Base-by-base conservation (phyloP, 2,888 invertebrate species). In the Eurytoma californica region DNA sequence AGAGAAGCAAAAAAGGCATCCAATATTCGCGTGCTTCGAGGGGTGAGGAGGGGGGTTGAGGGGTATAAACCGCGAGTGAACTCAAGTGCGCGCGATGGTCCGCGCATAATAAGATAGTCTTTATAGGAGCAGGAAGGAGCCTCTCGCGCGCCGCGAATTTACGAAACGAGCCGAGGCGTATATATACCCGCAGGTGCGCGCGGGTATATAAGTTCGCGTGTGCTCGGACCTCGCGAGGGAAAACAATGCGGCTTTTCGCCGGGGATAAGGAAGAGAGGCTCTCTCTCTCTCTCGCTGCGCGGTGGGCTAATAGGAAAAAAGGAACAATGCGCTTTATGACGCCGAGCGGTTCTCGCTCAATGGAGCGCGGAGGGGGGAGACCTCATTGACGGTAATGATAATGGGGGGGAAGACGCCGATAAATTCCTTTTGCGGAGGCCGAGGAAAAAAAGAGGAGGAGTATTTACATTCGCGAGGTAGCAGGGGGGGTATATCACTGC, bases 101-200 rank as follows among this genome's bases (percentile, higher is more conserved):
- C 70, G 76, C 82, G 83, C 82, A 83, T 84, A 83, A 84, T 83
- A 84, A 83, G 84, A 83, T 83, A 83, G 82, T 65, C 82, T 65
- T 39, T 73, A 72, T 80, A 77, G 63, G 67, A 72, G 69, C 73
- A 61, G 47, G 73, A 53, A 61, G 28, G 39, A 68, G 55, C 24
- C n/a, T 9, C 39, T 18, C 60, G 47, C 30, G 49, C 49, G 77
- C 72, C 49, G 77, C 72, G 68, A 74, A 66, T 74, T 74, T 74
- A 74, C 66, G 73, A 74, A 74, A 74, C 49, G 70, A 30, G 39
- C 5, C 20, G 28, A 39, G 39, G 39, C 39, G 39, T 9, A 9
- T 39, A 39, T 9, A 9, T 39, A 39, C 39, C 39, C 7, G 69
- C 39, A 13, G 16, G 47, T n/a, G n/a, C 51, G 55, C 73, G 18